Base-by-base conservation (phyloP, 2,797 vertebrate species). In the Macropus fuliginosus region DNA sequence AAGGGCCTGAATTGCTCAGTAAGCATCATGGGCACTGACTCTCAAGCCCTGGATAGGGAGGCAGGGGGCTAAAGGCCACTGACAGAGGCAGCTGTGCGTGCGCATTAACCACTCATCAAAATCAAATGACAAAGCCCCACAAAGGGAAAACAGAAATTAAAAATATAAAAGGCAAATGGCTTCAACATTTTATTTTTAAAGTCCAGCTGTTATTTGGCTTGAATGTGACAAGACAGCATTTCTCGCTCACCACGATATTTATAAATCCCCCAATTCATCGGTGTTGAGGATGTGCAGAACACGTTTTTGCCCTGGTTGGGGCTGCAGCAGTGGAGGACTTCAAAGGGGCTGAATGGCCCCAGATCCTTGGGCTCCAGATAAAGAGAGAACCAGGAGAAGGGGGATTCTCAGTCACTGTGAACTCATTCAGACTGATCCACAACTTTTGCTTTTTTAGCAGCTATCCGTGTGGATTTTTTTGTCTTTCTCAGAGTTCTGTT, bases 121-220 rank as follows among this genome's bases (percentile, higher is more conserved):
- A 98, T 97, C 97, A 95, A 97, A 98, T 98, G 97, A 98, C 97
- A 98, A 98, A 98, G 96, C 97, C 95, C 95, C 97, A 95, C 95
- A 95, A 96, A 96, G 97, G 96, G 96, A 97, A 98, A 98, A 97
- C 97, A 98, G 97, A 98, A 98, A 98, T 98, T 97, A 98, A 96
- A 98, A 98, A 98, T 98, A 98, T 98, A 98, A 98, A 98, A 98
- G 98, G 96, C 97, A 97, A 98, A 96, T 98, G 97, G 94, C 97
- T 98, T 97, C 97, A 97, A 96, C 97, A 98, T 97, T 98, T 98
- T 98, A 98, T 98, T 98, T 98, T 98, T 98, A 98, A 98, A 98
- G 97, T 98, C 97, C 98, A 98, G 98, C 98, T 98, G 98, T 97
- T 98, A 98, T 98, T 98, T 98, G 98, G 97, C 97, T 98, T 97